Conservation (phyloP, 2,888 invertebrate species). For the Metalampra italica region DNA sequence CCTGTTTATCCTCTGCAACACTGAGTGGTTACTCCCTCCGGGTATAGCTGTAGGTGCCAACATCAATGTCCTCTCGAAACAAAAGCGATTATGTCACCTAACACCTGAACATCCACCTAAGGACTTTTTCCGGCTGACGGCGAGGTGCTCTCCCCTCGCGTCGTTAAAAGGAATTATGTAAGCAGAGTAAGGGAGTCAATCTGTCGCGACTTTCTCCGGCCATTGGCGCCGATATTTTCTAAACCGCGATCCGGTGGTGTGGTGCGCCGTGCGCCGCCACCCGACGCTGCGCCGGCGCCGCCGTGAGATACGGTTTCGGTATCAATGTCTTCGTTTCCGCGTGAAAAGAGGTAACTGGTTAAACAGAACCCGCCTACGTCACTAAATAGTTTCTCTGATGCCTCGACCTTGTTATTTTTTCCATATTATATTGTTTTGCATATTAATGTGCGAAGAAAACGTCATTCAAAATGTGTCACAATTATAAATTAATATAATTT, state of each 20-base stretch:
- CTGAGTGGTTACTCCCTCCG: too few species aligned
- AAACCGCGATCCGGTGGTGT: background rate
- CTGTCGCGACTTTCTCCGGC: conserved; percentile 24
- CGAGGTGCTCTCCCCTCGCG: too few species aligned
- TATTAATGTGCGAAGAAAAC: background rate
- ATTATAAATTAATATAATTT: background rate
- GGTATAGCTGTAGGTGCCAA: too few species aligned
- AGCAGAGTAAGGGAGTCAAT: background rate
- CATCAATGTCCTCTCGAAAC: too few species aligned
- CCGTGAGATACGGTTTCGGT: conserved; percentile 2
- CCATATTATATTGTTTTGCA: too few species aligned
- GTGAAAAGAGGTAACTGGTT: background rate
- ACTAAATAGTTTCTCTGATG: background rate
- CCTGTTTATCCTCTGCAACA: too few species aligned
- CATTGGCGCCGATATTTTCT: conserved; percentile 15
- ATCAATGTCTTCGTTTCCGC: background rate
- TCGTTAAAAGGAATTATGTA: background rate
- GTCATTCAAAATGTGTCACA: too few species aligned
- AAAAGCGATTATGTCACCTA: too few species aligned
- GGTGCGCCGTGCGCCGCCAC: background rate
- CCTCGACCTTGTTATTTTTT: too few species aligned
- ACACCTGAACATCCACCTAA: too few species aligned
- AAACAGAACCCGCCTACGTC: background rate
- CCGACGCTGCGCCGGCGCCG: background rate
- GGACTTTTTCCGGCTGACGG: too few species aligned